These are phyloP conservation scores for Dolichoris vasculosae DNA, from an alignment of 1,140 invertebrate genomes.

Conservation along the genomic window DNA sequence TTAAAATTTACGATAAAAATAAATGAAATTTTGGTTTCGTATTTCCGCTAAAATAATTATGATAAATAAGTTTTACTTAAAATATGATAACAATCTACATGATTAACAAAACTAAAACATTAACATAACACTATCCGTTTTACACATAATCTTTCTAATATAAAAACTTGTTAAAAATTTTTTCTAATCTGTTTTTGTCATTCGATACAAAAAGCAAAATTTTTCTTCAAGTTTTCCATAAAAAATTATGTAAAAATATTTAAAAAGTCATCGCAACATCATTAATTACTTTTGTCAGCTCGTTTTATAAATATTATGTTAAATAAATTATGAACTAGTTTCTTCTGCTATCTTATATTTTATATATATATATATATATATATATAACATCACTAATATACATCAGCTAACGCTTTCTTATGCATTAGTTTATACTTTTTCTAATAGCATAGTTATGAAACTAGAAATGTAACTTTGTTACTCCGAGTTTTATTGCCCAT, in stretches of 20 bases:
- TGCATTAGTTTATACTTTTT: neutral
- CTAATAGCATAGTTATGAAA: constrained; percentile 26
- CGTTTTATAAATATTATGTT: too few relatives aligned
- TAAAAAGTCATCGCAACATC: too few relatives aligned
- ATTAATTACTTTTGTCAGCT: too few relatives aligned
- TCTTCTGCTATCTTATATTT: neutral
- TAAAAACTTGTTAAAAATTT: neutral
- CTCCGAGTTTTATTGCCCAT: neutral
- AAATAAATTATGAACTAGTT: neutral
- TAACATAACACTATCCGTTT: neutral
- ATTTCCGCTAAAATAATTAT: constrained; percentile 4
- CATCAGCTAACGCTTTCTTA: neutral
- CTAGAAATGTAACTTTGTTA: neutral
- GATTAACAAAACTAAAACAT: neutral
- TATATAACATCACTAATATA: neutral
- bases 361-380: too few relatives aligned
- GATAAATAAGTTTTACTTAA: neutral
- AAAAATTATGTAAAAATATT: too few relatives aligned
- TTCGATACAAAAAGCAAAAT: too few relatives aligned
- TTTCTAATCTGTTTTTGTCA: neutral
- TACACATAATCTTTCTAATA: neutral
- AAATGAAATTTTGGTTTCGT: neutral
- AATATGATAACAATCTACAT: neutral
- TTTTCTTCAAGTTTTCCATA: too few relatives aligned
- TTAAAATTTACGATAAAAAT: constrained; percentile 4